Percentiles rank a stretch among this genome's conserved stretches.
phyloP scores from a whole-genome alignment of 2,888 invertebrate species.

The Chaitophorus viminalis region DNA sequence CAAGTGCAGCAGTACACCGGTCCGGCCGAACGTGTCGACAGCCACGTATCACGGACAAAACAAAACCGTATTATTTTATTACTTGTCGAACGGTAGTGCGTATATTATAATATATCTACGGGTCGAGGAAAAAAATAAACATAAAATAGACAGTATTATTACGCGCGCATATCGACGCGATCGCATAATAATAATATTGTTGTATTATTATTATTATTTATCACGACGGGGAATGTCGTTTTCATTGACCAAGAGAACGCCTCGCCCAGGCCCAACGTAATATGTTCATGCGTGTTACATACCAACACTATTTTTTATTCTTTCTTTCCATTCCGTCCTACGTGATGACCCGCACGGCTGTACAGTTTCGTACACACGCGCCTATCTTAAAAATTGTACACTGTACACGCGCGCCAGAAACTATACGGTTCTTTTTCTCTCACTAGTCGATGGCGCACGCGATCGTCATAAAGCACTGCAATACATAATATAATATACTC shows the following conservation, averaged over 20 bases:
- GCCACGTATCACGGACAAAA: not conserved
- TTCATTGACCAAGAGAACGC: conserved; percentile 46
- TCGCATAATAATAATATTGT: not conserved
- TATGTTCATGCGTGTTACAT: not conserved
- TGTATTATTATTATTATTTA: not conserved
- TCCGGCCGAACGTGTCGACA: not conserved
- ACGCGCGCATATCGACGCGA: not conserved
- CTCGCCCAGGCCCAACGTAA: not conserved
- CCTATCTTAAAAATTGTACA: not conserved
- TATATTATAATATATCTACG: not conserved
- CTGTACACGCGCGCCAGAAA: not conserved
- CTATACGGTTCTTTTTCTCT: not conserved
- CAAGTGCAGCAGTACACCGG: not conserved
- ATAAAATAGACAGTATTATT: not conserved
- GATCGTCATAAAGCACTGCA: no score
- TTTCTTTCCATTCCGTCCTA: not conserved
- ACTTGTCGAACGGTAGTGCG: not conserved
- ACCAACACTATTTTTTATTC: not conserved
- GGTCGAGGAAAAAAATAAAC: not conserved
- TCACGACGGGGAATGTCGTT: conserved; percentile 35
- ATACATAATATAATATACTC: not conserved
- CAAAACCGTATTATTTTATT: not conserved
- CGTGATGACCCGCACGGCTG: conserved; percentile 40
- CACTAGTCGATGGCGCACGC: not conserved
- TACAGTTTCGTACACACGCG: not conserved